A percentile compares a stretch with the other conserved stretches of the same genome.
Evolutionary conservation across 92 coral and sea anemone species (phyloP).

Genomic region (Bergia sp.): DNA sequence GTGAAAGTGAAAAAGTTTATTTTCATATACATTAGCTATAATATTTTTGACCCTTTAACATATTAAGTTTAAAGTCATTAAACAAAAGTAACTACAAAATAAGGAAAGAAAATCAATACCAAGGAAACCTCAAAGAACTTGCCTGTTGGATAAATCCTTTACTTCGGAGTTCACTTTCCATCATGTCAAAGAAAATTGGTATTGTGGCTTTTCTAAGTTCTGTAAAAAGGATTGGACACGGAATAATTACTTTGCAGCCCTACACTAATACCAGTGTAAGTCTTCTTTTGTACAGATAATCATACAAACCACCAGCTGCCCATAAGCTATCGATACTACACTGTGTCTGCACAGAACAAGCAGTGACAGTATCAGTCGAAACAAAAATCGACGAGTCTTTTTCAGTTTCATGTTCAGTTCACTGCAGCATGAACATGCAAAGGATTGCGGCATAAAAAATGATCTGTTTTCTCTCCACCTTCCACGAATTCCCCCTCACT

Average conservation of each 20-base stretch:
- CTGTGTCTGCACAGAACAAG: neutral
- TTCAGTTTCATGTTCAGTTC: neutral
- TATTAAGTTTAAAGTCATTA: neutral
- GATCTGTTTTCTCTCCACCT: too few species aligned
- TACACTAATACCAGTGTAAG: neutral
- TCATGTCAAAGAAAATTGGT: conserved; percentile 97
- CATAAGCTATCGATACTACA: neutral
- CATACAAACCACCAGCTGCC: neutral
- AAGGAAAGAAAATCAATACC: neutral
- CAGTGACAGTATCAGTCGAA: neutral
- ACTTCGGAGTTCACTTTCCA: conserved; percentile 77
- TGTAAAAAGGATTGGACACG: conserved; percentile 26
- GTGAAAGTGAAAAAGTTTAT: neutral
- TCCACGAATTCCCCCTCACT: too few species aligned
- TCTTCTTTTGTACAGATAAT: neutral
- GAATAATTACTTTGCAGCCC: too few species aligned
- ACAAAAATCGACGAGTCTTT: neutral
- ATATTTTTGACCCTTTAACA: neutral
- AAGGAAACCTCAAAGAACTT: conserved; percentile 46
- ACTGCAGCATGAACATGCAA: neutral
- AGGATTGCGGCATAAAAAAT: too few species aligned
- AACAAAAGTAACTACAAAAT: neutral
- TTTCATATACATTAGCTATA: too few species aligned
- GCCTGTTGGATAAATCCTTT: conserved; percentile 82
- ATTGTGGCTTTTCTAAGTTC: conserved; percentile 91